Evolutionary conservation across 2,888 invertebrate species (phyloP).

Genomic region (Drosophila helvetica): DNA sequence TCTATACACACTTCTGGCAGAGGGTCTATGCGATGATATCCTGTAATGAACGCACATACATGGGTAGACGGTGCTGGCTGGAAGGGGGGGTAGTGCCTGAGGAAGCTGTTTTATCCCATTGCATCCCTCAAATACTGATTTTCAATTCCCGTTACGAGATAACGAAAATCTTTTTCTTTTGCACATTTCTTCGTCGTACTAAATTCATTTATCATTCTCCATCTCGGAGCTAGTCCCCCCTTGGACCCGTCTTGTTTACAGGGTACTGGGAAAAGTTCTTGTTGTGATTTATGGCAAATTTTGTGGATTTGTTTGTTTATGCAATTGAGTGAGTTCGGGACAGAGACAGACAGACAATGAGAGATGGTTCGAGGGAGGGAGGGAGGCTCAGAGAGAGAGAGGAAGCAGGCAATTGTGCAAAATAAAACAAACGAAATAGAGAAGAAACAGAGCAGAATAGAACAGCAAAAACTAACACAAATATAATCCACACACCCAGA

Average conservation of each 20-base stretch:
- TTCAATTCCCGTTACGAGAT: background rate
- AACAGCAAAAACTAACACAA: conserved; percentile 9
- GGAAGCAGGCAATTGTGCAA: conserved; percentile 23
- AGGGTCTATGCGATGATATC: background rate
- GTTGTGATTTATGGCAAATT: conserved; percentile 66
- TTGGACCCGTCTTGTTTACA: conserved; percentile 15
- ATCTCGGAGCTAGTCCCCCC: conserved; percentile 1
- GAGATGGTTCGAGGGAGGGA: background rate
- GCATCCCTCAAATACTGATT: background rate
- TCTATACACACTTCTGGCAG: background rate
- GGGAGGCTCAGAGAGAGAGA: background rate
- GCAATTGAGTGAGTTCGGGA: conserved; percentile 54
- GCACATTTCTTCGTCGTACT: background rate
- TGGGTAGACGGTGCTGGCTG: background rate
- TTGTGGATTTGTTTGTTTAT: conserved; percentile 69
- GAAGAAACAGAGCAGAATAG: conserved; percentile 8
- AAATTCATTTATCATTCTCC: background rate
- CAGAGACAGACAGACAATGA: conserved; percentile 3
- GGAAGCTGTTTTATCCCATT: background rate
- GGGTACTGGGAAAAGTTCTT: conserved; percentile 50
- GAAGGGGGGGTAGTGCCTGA: too few relatives aligned
- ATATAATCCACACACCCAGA: background rate
- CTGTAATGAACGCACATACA: background rate
- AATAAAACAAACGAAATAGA: conserved; percentile 29
- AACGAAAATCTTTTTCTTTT: background rate